Conservation (phyloP, 2,113 vertebrate species). For the Pitta sordida region DNA sequence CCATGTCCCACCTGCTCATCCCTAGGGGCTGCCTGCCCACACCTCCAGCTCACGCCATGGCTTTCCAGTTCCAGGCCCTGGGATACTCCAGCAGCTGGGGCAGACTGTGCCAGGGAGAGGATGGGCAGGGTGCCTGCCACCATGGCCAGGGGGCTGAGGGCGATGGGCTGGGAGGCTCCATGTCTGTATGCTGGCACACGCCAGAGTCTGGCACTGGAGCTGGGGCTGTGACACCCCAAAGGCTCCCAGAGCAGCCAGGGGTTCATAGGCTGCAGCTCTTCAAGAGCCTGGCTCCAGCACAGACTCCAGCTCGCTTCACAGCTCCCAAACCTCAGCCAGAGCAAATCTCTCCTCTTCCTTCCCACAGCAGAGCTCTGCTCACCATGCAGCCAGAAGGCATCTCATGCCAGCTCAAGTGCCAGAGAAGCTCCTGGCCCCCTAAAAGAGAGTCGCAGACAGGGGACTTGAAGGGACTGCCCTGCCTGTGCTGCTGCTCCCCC, state of each 20-base stretch:
- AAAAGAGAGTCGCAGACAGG: not conserved
- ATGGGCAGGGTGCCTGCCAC: not conserved
- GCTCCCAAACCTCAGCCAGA: accelerated
- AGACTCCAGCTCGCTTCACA: not conserved
- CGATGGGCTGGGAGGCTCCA: not conserved
- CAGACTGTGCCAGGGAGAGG: not conserved
- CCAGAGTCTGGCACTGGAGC: not conserved
- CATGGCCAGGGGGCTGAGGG: accelerated
- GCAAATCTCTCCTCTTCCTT: not conserved
- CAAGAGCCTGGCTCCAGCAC: accelerated
- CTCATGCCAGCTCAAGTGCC: accelerated
- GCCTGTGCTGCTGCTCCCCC: not conserved
- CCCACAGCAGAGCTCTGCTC: not conserved
- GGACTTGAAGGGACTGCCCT: not conserved
- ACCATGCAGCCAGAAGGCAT: not conserved
- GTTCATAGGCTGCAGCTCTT: accelerated
- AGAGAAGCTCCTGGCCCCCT: not conserved
- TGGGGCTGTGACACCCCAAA: not conserved
- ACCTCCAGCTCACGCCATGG: not conserved
- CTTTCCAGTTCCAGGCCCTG: not conserved
- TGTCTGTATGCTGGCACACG: not conserved
- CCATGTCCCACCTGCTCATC: not conserved
- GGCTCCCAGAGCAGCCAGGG: not conserved
- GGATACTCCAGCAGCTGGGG: not conserved
- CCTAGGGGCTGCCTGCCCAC: not conserved